A percentile compares a stretch with the other conserved stretches of the same genome.
Evolutionary conservation across 2,888 invertebrate species (phyloP).

Genomic region (Ecliptopera silaceata): DNA sequence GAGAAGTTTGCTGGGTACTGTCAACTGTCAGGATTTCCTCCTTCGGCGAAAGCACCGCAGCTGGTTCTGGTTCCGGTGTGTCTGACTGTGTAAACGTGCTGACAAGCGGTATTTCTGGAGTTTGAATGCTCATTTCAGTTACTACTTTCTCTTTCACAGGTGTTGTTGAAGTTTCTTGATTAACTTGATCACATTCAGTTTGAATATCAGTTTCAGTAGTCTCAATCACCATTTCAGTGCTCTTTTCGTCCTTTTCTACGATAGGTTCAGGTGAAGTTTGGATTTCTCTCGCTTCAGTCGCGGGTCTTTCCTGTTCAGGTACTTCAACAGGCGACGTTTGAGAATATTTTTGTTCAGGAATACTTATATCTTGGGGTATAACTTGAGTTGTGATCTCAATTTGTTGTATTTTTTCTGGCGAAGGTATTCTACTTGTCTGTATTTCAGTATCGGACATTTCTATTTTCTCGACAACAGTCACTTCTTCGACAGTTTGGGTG

Average conservation of each 20-base stretch:
- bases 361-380: conserved; percentile 62
- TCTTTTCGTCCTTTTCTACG: conserved; percentile 63
- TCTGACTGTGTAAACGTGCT: conserved; percentile 75
- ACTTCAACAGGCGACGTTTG: conserved; percentile 71
- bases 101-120: conserved; percentile 62
- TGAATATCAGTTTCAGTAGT: conserved; percentile 71
- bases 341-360: conserved; percentile 74
- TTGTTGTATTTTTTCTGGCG: conserved; percentile 62
- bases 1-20: conserved; percentile 58
- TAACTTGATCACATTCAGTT: conserved; percentile 59
- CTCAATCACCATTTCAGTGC: conserved; percentile 64
- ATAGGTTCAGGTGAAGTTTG: conserved; percentile 80
- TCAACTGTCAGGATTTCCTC: conserved; percentile 45
- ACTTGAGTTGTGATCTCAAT: conserved; percentile 83
- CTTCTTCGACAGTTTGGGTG: conserved; percentile 68
- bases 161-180: conserved; percentile 69
- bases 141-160: conserved; percentile 59
- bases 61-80: conserved; percentile 47
- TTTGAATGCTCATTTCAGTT: conserved; percentile 67
- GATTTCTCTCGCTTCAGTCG: conserved; percentile 75
- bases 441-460: conserved; percentile 68
- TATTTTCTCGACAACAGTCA: conserved; percentile 63
- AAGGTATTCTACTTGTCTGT: conserved; percentile 68
- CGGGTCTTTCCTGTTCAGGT: conserved; percentile 51
- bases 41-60: conserved; percentile 33